Evolutionary conservation across 1,140 invertebrate species (phyloP), one percentile per base, ranked within the genome.

Genomic region (Ericerus pela): DNA sequence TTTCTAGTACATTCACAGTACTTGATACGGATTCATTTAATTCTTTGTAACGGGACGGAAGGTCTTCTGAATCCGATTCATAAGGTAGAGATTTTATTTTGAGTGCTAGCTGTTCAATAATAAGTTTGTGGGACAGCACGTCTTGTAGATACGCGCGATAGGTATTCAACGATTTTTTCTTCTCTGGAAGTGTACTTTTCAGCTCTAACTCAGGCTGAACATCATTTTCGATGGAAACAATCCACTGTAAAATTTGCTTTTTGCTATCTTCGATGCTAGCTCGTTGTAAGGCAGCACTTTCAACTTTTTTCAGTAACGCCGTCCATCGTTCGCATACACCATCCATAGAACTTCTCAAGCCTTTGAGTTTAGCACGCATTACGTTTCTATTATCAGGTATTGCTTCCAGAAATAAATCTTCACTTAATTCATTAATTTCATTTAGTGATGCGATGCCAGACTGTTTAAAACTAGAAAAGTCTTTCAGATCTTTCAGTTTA

Each of bases 201-300:
- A 88, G 69, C 59, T 82, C 78, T 51, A 78, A 74, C 52, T 78
- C 77, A 33, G 77, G 76, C 0, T 78, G 76, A 11, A 85, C 69
- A 67, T 85, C 84, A 26, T 76, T 73, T 63, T 82, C 37, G 14
- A 47, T 77, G 0, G 77, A 75, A 58, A 90, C 85, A 30, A 93
- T 74, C 82, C 88, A 93, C 63, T 82, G 79, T 60, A 80, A 79
- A 41, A 76, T 68, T 71, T 91, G 85, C 52, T 78, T 78, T 60
- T 85, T 85, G 59, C 85, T 91, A 63, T 93, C 89, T 65, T 94
- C 88, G 65, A 93, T 89, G 0, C 87, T 90, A 5, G 86, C 87
- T 65, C 87, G 76, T 61, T 92, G 84, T 65, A 91, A 83, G 33
- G 91, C 78, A 24, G 85, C 80, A 20, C 79, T 84, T 72, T 93